These are phyloP conservation scores for Drosophila anomelani DNA, from an alignment of 2,888 invertebrate genomes.

Conservation along the genomic window DNA sequence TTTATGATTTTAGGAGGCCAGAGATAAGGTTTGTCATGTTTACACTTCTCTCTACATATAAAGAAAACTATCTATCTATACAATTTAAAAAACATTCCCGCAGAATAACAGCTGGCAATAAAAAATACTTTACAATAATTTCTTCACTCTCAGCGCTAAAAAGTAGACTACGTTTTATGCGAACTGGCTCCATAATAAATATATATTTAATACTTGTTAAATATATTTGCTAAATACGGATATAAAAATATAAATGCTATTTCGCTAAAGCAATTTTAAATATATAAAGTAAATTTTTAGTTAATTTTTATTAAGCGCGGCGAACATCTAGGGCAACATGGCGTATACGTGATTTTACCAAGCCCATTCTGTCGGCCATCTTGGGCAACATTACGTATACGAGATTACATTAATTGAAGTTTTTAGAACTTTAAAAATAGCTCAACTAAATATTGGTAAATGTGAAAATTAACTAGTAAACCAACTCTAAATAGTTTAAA, in stretches of 20 bases:
- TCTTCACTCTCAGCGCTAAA: neutral
- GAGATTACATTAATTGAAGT: neutral
- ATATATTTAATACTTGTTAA: neutral
- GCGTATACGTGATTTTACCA: neutral
- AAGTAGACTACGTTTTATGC: neutral
- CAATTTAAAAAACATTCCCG: no score
- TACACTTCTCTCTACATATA: neutral
- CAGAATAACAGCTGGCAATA: no score
- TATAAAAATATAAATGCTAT: neutral
- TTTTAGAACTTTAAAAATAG: neutral
- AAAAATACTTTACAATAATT: neutral
- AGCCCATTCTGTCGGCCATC: no score
- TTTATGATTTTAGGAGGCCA: neutral
- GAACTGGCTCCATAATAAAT: neutral
- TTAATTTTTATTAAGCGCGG: neutral
- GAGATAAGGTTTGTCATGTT: conserved; percentile 3
- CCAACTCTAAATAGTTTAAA: neutral
- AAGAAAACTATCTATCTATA: neutral
- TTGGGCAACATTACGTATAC: neutral
- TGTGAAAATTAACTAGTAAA: neutral
- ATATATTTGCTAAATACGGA: neutral
- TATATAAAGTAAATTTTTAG: neutral
- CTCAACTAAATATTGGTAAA: neutral
- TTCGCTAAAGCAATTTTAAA: neutral
- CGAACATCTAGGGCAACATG: neutral